Conservation (phyloP, 2,113 vertebrate genomes). For the Athene noctua region DNA sequence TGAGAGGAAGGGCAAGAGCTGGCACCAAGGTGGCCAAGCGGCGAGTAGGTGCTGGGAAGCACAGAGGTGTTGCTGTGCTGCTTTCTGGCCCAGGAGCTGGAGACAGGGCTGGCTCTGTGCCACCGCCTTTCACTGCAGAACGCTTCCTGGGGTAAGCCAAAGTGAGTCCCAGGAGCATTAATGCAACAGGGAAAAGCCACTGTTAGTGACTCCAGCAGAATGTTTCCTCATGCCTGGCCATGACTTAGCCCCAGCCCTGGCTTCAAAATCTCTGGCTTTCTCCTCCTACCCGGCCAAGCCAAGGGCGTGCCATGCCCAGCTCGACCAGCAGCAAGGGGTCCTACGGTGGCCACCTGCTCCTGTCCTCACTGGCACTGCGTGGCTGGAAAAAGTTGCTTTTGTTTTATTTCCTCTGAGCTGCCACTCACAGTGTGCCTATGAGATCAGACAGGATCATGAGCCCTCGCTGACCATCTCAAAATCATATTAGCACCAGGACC, state of each 20-base stretch:
- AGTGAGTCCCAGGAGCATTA: not conserved
- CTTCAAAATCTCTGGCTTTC: not conserved
- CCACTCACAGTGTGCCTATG: accelerated
- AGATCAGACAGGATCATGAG: not conserved
- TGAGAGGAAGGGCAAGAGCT: not conserved
- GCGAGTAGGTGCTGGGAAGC: not conserved
- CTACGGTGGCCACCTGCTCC: accelerated
- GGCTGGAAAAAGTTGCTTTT: not conserved
- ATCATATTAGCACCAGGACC: not conserved
- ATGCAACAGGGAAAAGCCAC: not conserved
- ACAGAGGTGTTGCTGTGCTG: not conserved
- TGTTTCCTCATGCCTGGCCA: not conserved
- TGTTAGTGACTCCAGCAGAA: not conserved
- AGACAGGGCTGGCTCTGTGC: not conserved
- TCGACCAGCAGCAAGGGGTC: not conserved
- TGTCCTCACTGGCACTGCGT: not conserved
- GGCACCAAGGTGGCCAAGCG: not conserved
- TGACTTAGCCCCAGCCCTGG: not conserved
- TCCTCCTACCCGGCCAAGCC: not conserved
- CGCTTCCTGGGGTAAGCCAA: not conserved
- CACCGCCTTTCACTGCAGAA: not conserved
- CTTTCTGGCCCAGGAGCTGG: not conserved
- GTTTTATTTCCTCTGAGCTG: not conserved
- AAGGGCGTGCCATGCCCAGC: not conserved
- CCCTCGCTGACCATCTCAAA: not conserved